Evolutionary conservation across 1,140 invertebrate species (phyloP), one percentile per base, ranked within the genome.

Genomic region (Leptinotarsa lineolata): DNA sequence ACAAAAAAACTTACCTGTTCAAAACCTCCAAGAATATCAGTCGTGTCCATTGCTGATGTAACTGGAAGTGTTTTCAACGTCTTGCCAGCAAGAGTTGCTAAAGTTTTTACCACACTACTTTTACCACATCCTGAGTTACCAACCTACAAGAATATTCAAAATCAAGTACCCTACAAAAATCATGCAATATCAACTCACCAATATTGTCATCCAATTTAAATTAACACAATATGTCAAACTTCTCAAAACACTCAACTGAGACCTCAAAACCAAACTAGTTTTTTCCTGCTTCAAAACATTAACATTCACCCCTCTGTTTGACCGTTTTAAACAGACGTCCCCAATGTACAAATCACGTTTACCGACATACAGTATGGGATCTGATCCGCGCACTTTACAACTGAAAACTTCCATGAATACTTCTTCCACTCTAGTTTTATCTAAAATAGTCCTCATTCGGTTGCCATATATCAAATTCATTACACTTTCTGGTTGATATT

Each of bases 11-110:
- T 89, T 77, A 97, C 93, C 89, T 99, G 97, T 89, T 99, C 96
- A 85, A 97, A 99, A 54, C 95, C 95, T 66, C 97, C 97, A 5
- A 99, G 87, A 61, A 99, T 90, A 84, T 99, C 97, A 1, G 93
- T 95, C 0, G 97, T 97, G 82, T 99, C 97, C 91, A 97, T 98
- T 58, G 94, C 91, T 46, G 95, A 93, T 82, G 95, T 97, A 16
- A 98, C 91, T n/a, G 92, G 89, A 70, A 99, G 85, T 1, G 93
- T 91, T 77, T 91, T 88, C 3, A 99, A 86, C 68, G 90, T 87
- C 75, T 91, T 89, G 1, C 94, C 94, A 1, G 89, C 88, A 3
- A 98, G 81, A 75, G 90, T 87, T 0, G 96, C 90, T 24, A 98
- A 84, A 20, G 93, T 86, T 82, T 92, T 90, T 21, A 98, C 90